Conservation (phyloP, 2,797 vertebrate species). For the Eremophila alpestris region DNA sequence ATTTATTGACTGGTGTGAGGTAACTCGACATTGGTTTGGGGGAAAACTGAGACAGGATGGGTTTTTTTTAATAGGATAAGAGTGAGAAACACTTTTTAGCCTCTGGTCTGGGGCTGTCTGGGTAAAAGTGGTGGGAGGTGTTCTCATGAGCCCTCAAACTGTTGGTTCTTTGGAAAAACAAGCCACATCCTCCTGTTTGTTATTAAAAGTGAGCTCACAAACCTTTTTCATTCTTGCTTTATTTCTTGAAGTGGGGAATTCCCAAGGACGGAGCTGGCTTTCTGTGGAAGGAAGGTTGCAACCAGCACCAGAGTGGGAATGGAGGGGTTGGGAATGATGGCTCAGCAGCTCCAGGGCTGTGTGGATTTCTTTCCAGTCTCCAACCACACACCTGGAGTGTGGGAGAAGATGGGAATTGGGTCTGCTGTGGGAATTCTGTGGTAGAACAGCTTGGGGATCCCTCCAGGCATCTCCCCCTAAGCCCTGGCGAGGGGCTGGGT, state of each 20-base stretch:
- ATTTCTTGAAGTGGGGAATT: background rate
- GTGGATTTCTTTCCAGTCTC: background rate
- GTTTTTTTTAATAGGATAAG: background rate
- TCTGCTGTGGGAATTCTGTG: background rate
- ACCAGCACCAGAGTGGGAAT: background rate
- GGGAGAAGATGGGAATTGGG: background rate
- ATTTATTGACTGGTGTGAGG: background rate
- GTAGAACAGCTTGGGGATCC: background rate
- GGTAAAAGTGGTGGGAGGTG: background rate
- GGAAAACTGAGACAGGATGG: background rate
- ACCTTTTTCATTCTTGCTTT: rapidly evolving
- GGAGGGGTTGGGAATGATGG: rapidly evolving
- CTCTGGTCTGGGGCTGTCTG: background rate
- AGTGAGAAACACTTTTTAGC: background rate
- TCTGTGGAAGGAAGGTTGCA: background rate
- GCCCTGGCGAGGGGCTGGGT: background rate
- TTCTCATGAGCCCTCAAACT: background rate
- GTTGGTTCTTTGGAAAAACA: background rate
- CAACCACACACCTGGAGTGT: background rate
- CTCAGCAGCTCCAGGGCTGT: background rate
- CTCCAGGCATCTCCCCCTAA: background rate
- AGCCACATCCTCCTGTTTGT: background rate
- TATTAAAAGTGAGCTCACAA: background rate
- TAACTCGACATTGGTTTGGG: background rate
- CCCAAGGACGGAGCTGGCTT: background rate